Conservation (phyloP, 2,888 invertebrate species). For the Baronia brevicornis region DNA sequence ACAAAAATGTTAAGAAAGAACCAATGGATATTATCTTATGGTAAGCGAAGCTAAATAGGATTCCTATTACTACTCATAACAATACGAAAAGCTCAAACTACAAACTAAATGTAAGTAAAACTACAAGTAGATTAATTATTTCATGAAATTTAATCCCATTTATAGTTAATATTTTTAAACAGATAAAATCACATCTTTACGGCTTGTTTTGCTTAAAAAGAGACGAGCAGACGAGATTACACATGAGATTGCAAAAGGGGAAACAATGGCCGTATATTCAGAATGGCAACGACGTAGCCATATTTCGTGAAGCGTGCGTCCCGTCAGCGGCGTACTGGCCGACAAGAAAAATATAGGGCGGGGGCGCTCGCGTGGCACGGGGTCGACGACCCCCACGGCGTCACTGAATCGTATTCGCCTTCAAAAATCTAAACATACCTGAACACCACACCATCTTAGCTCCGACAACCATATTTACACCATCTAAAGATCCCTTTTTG, state of each 20-base stretch:
- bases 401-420: conserved; percentile 28
- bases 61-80: too few relatives aligned
- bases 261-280: conserved; percentile 65
- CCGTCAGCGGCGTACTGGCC: conserved; percentile 55
- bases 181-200: conserved; percentile 9
- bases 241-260: conserved; percentile 59
- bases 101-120: too few relatives aligned
- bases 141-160: too few relatives aligned
- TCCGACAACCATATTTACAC: conserved; percentile 39
- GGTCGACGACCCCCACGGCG: conserved; percentile 53
- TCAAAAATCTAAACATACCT: conserved; percentile 50
- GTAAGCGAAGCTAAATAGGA: too few relatives aligned
- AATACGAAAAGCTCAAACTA: too few relatives aligned
- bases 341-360: conserved; percentile 68
- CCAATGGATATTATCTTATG: too few relatives aligned
- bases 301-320: conserved; percentile 43
- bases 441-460: conserved; percentile 46
- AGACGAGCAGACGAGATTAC: conserved; percentile 48
- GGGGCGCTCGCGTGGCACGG: conserved; percentile 42
- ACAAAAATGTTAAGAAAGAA: too few relatives aligned
- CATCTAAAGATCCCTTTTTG: conserved; percentile 27
- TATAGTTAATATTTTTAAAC: too few relatives aligned
- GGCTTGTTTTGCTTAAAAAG: conserved; percentile 23
- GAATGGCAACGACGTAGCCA: conserved; percentile 56
- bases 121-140: too few relatives aligned